Base-by-base conservation (phyloP, 2,113 vertebrate genomes). In the Plecturocebus donacophilus region DNA sequence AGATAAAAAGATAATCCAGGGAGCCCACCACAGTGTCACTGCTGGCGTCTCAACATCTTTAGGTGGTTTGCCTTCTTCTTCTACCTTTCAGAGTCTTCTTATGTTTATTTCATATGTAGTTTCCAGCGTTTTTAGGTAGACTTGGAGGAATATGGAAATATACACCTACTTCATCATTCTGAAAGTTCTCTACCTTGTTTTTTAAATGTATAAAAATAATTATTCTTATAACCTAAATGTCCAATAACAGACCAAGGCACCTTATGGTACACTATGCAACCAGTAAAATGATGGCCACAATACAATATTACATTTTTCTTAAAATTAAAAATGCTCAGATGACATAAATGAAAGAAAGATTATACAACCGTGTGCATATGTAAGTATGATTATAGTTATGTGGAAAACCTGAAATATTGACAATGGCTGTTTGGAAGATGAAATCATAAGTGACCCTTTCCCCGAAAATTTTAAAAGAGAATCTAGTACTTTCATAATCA, bases 321-420 rank as follows among this genome's bases (percentile, higher is more conserved):
- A 83, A 61, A 32, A 64, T 49, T 89, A 71, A 87, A 94, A 97
- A 86, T 86, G 11, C 20, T 73, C 95, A 47, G 32, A 52, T 86
- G 32, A 80, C 25, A 58, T 21, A 87, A 47, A 35, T 79, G 45
- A 61, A 89, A 93, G 77, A 20, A 11, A 94, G 3, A 11, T 42
- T 27, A 32, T 2, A 73, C 5, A 66, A 45, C 19, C 54, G 3
- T 79, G 21, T 61, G 25, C 19, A 12, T 40, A 77, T 47, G 21
- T 54, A 87, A 70, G 6, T 20, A 21, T 81, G 58, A 91, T 79
- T 68, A 35, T 11, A 11, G 19, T 5, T 58, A 40, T 11, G 8
- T 70, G 47, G 68, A 77, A 61, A 96, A 93, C 9, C 35, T 6
- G 6, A 54, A 91, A 68, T 83, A 87, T 25, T 80, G 40, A 45